A percentile compares a stretch with the other conserved stretches of the same genome.
Evolutionary conservation across 2,113 vertebrate genomes (phyloP).

Genomic region (Leucosticte australis): DNA sequence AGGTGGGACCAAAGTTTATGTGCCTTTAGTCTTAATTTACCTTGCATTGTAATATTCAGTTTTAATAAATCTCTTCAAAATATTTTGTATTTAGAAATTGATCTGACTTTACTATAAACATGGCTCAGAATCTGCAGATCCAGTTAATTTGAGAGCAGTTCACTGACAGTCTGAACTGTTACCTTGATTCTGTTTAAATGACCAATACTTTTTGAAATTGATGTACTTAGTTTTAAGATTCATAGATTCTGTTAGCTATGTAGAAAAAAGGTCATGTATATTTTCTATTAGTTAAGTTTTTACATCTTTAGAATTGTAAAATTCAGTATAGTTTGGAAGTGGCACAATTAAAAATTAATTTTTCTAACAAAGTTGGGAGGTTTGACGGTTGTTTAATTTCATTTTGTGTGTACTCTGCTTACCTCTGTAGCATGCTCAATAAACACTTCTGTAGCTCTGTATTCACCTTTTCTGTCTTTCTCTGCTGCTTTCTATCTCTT

Average conservation of each 20-base stretch:
- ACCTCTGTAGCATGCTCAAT: conserved; percentile 98
- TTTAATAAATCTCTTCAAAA: conserved; percentile 86
- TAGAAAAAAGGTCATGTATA: conserved; percentile 82
- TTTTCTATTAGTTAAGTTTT: conserved; percentile 91
- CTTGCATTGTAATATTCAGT: conserved; percentile 89
- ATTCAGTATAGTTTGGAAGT: conserved; percentile 88
- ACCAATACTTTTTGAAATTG: conserved; percentile 84
- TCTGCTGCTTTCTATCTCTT: conserved; percentile 82
- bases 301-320: conserved; percentile 90
- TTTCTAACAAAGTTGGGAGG: conserved; percentile 89
- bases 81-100: conserved; percentile 88
- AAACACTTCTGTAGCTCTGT: conserved; percentile 95
- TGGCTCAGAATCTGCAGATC: conserved; percentile 84
- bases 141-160: conserved; percentile 77
- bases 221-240: conserved; percentile 81
- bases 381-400: conserved; percentile 88
- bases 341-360: conserved; percentile 94
- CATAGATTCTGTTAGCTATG: conserved; percentile 84
- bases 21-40: conserved; percentile 98
- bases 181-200: conserved; percentile 78
- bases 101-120: conserved; percentile 86
- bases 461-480: conserved; percentile 86
- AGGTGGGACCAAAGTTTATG: conserved; percentile 98
- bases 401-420: conserved; percentile 88
- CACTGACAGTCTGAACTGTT: conserved; percentile 76